These are phyloP conservation scores for Manduca sexta DNA, from an alignment of 1,140 invertebrate genomes.

Conservation along the genomic window DNA sequence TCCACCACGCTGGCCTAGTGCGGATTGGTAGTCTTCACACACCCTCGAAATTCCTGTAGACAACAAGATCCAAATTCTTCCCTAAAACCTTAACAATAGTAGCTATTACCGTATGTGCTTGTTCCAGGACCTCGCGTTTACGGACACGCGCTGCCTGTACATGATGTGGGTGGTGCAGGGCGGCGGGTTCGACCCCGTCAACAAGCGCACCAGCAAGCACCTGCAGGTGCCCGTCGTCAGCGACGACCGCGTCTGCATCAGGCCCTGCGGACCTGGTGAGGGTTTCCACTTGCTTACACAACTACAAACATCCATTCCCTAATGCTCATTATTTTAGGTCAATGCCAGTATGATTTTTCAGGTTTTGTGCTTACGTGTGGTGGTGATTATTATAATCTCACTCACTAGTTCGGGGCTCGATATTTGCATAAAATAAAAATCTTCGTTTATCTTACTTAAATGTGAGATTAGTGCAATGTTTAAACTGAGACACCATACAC, in stretches of 20 bases:
- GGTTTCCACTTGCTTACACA: background rate
- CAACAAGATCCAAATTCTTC: too few species aligned
- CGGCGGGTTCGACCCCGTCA: slow-evolving; percentile 86
- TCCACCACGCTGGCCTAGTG: too few species aligned
- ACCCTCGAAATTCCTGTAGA: too few species aligned
- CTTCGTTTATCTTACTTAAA: background rate
- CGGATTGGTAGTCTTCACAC: too few species aligned
- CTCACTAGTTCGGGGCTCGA: too few species aligned
- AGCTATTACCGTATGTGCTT: background rate
- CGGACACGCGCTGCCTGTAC: slow-evolving; percentile 87
- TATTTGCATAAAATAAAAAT: too few species aligned
- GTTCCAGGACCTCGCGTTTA: slow-evolving; percentile 84
- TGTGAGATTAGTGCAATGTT: too few species aligned
- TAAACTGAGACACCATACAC: too few species aligned
- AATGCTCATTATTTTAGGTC: too few species aligned
- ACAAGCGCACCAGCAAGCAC: slow-evolving; percentile 91
- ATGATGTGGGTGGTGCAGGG: slow-evolving; percentile 92
- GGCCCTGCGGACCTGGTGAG: slow-evolving; percentile 81
- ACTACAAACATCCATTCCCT: background rate
- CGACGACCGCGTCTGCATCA: slow-evolving; percentile 87
- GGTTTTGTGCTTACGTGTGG: background rate
- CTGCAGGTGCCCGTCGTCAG: slow-evolving; percentile 84
- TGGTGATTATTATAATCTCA: background rate
- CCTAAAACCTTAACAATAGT: too few species aligned
- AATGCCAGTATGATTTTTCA: too few species aligned